These are phyloP conservation scores for Percopsis omiscomaycus DNA, from an alignment of 2,797 vertebrate species.

Conservation along the genomic window DNA sequence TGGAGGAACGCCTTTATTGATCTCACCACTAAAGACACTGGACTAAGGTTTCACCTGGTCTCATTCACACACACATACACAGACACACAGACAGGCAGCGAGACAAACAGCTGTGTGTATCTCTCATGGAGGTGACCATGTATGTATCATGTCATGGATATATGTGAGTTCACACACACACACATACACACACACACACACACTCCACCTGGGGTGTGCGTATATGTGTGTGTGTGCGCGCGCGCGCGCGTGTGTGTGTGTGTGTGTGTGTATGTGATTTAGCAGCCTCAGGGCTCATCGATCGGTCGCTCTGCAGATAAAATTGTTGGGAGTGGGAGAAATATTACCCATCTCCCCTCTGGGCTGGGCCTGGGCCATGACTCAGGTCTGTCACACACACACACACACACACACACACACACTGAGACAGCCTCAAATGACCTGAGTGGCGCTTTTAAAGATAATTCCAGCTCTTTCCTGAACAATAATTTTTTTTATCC, in stretches of 20 bases:
- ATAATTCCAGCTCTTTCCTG: too few species aligned
- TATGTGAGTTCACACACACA: not conserved
- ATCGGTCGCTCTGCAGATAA: conserved; percentile 73
- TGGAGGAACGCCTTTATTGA: not conserved
- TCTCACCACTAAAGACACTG: too few species aligned
- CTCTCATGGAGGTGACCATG: conserved; percentile 2
- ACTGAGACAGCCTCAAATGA: not conserved
- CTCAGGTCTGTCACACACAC: conserved; percentile 36
- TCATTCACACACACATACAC: too few species aligned
- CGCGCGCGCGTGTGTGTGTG: not conserved
- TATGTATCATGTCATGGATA: conserved; percentile 9
- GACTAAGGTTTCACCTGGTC: too few species aligned
- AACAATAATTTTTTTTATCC: too few species aligned
- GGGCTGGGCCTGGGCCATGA: conserved; percentile 54
- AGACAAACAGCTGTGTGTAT: not conserved
- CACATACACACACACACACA: not conserved
- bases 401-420: not conserved
- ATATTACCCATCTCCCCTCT: conserved; percentile 72
- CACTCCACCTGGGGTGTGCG: not conserved
- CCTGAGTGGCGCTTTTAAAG: too few species aligned
- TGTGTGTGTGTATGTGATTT: conserved; percentile 57
- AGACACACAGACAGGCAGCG: too few species aligned
- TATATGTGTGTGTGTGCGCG: not conserved
- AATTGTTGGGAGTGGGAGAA: conserved; percentile 69
- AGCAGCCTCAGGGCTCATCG: conserved; percentile 67